A percentile compares a stretch with the other conserved stretches of the same genome.
Evolutionary conservation across 2,113 vertebrate genomes (phyloP).

Genomic region (Hippolais icterina): DNA sequence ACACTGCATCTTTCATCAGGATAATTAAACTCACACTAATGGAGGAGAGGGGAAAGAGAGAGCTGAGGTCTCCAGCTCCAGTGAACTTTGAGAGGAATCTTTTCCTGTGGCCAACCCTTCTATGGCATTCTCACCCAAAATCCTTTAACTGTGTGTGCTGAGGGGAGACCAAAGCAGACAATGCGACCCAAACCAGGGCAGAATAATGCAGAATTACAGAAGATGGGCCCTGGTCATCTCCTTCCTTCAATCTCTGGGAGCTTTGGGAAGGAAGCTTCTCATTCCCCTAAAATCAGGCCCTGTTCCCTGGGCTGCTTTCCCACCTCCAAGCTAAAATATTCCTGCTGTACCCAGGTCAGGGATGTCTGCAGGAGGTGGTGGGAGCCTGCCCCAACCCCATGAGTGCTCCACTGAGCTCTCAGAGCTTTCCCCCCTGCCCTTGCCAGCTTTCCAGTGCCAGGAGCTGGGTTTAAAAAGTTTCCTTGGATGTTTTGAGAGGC

Average conservation of each 20-base stretch:
- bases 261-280: background rate
- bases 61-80: background rate
- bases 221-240: background rate
- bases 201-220: background rate
- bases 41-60: background rate
- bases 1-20: background rate
- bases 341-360: background rate
- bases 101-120: background rate
- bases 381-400: background rate
- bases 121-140: background rate
- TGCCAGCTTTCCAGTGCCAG: background rate
- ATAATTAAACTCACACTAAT: background rate
- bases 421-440: background rate
- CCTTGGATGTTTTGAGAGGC: background rate
- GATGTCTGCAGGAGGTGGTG: background rate
- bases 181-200: background rate
- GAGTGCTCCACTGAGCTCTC: accelerated
- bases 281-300: accelerated
- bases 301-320: background rate
- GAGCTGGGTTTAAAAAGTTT: background rate
- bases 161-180: background rate
- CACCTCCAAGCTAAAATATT: background rate
- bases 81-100: background rate
- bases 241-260: background rate
- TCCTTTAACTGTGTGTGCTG: background rate